Conservation (phyloP, 2,888 invertebrate species). For the Scotopteryx bipunctaria region DNA sequence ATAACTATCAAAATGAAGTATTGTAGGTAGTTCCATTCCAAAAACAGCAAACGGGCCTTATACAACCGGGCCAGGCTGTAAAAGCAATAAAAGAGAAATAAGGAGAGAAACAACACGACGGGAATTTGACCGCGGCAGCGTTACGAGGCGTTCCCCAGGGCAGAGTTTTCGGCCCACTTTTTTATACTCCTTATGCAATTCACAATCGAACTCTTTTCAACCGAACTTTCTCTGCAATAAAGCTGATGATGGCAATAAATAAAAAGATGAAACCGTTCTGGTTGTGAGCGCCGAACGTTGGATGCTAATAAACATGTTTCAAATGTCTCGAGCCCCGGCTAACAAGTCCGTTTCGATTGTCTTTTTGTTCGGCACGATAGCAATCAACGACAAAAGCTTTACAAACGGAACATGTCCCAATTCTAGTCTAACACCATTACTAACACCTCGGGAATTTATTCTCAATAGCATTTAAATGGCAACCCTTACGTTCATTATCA, state of each 20-base stretch:
- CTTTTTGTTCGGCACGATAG: slow-evolving; percentile 49
- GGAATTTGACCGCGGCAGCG: slow-evolving; percentile 21
- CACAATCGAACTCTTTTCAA: slow-evolving; percentile 31
- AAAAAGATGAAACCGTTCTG: slow-evolving; percentile 34
- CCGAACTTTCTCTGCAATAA: slow-evolving; percentile 34
- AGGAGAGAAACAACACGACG: slow-evolving; percentile 32
- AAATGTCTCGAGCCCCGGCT: slow-evolving; percentile 36
- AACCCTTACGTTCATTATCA: slow-evolving; percentile 1
- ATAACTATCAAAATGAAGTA: slow-evolving; percentile 28
- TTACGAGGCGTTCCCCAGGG: slow-evolving; percentile 43
- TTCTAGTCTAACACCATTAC: slow-evolving; percentile 37
- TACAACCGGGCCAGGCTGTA: slow-evolving; percentile 21
- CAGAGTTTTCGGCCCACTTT: slow-evolving; percentile 38
- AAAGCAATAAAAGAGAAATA: slow-evolving; percentile 35
- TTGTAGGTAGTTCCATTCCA: slow-evolving; percentile 23
- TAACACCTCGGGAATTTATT: slow-evolving; percentile 31
- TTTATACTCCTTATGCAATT: slow-evolving; percentile 36
- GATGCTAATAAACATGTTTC: slow-evolving; percentile 40
- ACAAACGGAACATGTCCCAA: slow-evolving; percentile 40
- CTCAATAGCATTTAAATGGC: slow-evolving; percentile 10
- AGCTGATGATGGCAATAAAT: slow-evolving; percentile 34
- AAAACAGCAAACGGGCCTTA: slow-evolving; percentile 29
- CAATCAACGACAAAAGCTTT: slow-evolving; percentile 45
- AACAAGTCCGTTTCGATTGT: slow-evolving; percentile 41
- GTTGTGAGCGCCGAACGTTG: slow-evolving; percentile 37